Evolutionary conservation across 2,797 vertebrate genomes (phyloP).

Genomic region (Percopsis omiscomaycus): DNA sequence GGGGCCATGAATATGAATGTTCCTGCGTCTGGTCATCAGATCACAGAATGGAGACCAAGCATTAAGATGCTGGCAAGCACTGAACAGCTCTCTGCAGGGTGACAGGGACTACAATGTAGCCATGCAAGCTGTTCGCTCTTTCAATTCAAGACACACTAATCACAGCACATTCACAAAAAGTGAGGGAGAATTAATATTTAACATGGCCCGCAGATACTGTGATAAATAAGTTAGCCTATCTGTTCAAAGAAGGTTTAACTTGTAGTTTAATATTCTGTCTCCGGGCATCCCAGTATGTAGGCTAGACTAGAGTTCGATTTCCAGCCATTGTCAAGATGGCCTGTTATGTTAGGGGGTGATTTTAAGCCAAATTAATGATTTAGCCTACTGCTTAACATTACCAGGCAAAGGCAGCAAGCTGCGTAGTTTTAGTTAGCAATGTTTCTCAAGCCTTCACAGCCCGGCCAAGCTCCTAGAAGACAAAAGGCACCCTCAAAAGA

Average conservation of each 20-base stretch:
- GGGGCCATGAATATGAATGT: slow-evolving; percentile 10
- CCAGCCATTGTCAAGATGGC: neutral
- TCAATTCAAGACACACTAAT: slow-evolving; percentile 11
- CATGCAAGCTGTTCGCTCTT: slow-evolving; percentile 48
- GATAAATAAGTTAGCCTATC: slow-evolving; percentile 1
- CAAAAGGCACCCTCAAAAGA: too few species aligned
- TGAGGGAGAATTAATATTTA: slow-evolving; percentile 7
- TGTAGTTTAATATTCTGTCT: neutral
- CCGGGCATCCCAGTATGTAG: neutral
- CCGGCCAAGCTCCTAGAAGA: too few species aligned
- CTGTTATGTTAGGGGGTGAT: neutral
- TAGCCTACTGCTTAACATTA: too few species aligned
- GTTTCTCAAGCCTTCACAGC: too few species aligned
- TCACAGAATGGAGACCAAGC: slow-evolving; percentile 32
- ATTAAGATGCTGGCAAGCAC: slow-evolving; percentile 39
- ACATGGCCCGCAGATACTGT: neutral
- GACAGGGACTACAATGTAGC: slow-evolving; percentile 14
- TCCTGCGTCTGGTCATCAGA: slow-evolving; percentile 19
- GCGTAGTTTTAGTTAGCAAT: too few species aligned
- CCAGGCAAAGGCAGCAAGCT: too few species aligned
- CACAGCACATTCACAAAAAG: neutral
- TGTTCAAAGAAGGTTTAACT: slow-evolving; percentile 1
- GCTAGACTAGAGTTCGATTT: neutral
- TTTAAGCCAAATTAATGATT: too few species aligned
- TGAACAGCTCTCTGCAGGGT: slow-evolving; percentile 47